Evolutionary conservation across 1,140 invertebrate genomes (phyloP), one percentile per base, ranked within the genome.

Genomic region (Amphibalanus amphitrite): DNA sequence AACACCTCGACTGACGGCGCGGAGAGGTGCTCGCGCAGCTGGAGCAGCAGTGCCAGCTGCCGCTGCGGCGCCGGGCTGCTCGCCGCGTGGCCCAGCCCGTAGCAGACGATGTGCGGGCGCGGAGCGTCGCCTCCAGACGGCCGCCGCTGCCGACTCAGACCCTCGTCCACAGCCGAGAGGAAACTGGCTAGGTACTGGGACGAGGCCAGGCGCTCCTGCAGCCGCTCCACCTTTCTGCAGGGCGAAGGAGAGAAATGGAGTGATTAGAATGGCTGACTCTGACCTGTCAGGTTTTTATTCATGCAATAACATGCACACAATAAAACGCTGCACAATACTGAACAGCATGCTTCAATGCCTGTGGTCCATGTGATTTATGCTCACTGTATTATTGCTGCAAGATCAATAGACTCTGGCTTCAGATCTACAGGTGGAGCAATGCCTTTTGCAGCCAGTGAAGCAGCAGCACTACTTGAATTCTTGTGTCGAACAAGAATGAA

Each of bases 21-120:
- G 69, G n/a, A 3, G 29, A 71, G 72, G 67, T 47, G 64, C 15
- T 70, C 71, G 28, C 40, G 67, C 8, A 75, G 28, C 26, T 69
- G 72, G 3, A 76, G 59, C 20, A 76, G 70, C 68, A 76, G 65
- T 28, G 73, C 74, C 23, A 72, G 70, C 64, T 76, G 75, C 29
- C 71, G 71, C 65, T 71, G 71, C 6, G 73, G 72, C 28, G 72
- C 75, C 17, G 71, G 69, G 33, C 72, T 70, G 33, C 28, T 59
- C 25, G 75, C 73, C 1, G 72, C 68, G 20, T 67, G 64, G 20
- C 75, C 75, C 28, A 76, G 29, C 3, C 75, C 75, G 71, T 75
- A 76, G 40, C 75, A 76, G 64, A 75, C 73, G 71, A 76, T 69
- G 20, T 28, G 20, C 6, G 65, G 47, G 65, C 28, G 26, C 65